Conservation (phyloP, 2,113 vertebrate species). For the Triplophysa tibetana region DNA sequence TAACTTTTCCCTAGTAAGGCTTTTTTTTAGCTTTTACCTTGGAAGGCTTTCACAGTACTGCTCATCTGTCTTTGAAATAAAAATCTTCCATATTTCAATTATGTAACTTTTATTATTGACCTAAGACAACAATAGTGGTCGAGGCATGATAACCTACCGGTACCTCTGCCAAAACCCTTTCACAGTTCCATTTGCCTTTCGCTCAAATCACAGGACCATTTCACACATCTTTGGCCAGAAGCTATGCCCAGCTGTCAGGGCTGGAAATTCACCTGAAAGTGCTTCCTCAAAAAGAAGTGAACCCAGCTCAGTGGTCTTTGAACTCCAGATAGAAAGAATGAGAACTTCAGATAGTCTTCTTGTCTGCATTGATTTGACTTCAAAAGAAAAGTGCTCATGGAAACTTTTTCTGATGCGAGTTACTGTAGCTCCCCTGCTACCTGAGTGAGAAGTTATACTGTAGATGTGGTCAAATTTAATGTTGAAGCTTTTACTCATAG, state of each 20-base stretch:
- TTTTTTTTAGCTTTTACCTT: too few species aligned
- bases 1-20: too few species aligned
- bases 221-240: conserved; percentile 32
- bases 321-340: background rate
- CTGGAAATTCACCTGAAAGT: conserved; percentile 12
- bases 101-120: conserved; percentile 43
- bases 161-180: conserved; percentile 14
- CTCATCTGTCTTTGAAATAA: conserved; percentile 23
- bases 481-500: background rate
- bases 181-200: conserved; percentile 9
- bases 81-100: background rate
- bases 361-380: conserved; percentile 2
- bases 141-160: background rate
- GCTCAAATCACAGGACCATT: background rate
- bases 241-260: conserved; percentile 20
- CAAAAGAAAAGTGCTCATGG: background rate
- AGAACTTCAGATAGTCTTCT: conserved; percentile 2
- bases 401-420: conserved; percentile 12
- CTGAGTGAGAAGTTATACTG: background rate
- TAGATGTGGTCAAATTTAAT: background rate
- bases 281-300: conserved; percentile 1
- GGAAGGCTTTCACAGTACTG: too few species aligned
- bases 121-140: conserved; percentile 35
- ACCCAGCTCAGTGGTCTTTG: conserved; percentile 23
- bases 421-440: background rate